Evolutionary conservation across 2,113 vertebrate species (phyloP).

Genomic region (Eubucco bourcierii): DNA sequence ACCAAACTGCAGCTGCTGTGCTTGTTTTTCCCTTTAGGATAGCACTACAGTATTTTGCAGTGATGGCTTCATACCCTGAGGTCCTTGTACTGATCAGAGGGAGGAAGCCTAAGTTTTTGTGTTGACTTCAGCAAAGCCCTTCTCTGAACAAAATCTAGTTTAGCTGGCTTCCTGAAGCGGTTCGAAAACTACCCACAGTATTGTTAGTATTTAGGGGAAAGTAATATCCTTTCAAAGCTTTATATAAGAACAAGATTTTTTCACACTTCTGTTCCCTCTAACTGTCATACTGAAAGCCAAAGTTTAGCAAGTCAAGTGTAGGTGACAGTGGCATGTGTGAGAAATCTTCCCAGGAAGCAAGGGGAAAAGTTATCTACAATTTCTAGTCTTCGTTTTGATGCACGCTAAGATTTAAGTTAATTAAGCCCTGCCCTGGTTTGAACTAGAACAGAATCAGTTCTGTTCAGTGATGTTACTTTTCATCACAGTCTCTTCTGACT

Average conservation of each 20-base stretch:
- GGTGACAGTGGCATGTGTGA: accelerated
- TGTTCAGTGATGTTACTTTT: too few relatives aligned
- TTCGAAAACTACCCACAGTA: background rate
- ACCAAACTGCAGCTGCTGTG: background rate
- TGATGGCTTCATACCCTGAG: background rate
- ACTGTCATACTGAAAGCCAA: background rate
- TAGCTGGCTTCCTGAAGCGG: background rate
- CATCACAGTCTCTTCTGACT: too few relatives aligned
- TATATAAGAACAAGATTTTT: background rate
- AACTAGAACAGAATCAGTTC: too few relatives aligned
- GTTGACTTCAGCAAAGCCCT: background rate
- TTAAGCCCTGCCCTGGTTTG: background rate
- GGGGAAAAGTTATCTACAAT: background rate
- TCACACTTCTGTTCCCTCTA: background rate
- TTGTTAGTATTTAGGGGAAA: background rate
- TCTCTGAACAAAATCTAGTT: background rate
- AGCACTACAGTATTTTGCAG: background rate
- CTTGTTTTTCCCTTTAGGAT: background rate
- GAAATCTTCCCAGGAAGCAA: background rate
- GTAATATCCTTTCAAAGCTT: background rate
- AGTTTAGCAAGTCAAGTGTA: background rate
- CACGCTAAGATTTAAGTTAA: background rate
- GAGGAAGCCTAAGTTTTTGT: background rate
- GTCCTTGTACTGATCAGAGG: background rate
- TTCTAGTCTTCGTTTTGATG: background rate